Conservation (phyloP, 2,888 invertebrate genomes). For the Schizaphis graminum region DNA sequence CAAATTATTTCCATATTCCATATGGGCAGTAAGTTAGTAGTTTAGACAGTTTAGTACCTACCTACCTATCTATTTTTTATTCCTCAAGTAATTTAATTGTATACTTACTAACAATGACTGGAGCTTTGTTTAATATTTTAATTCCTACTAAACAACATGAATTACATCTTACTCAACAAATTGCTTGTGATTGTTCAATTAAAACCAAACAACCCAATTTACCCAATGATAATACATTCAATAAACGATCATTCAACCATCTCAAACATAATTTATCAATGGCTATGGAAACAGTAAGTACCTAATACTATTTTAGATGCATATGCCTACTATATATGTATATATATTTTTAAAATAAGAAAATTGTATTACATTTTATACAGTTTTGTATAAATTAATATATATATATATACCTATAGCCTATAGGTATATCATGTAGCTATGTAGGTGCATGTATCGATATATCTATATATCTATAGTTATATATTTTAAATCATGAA, state of each 20-base stretch:
- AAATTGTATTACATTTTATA: too few relatives aligned
- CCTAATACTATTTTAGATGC: not conserved
- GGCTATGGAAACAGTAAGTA: constrained; percentile 65
- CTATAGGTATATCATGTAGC: not conserved
- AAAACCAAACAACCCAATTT: not conserved
- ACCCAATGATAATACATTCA: not conserved
- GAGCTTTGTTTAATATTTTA: constrained; percentile 52
- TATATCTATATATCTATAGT: not conserved
- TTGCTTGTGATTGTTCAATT: constrained; percentile 43
- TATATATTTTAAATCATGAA: not conserved
- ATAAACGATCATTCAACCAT: not conserved
- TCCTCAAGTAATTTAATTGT: not conserved
- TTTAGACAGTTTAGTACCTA: not conserved
- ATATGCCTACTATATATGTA: not conserved
- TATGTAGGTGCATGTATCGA: not conserved
- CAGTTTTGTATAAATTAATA: not conserved
- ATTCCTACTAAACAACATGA: constrained; percentile 54
- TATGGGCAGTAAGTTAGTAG: not conserved
- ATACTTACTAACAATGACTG: not conserved
- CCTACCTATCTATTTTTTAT: not conserved
- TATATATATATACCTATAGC: not conserved
- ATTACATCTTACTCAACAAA: constrained; percentile 37
- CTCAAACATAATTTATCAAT: not conserved
- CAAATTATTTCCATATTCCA: not conserved
- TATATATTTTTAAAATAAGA: not conserved